Evolutionary conservation across 2,113 vertebrate species (phyloP).

Genomic region (Puntigrus tetrazona): DNA sequence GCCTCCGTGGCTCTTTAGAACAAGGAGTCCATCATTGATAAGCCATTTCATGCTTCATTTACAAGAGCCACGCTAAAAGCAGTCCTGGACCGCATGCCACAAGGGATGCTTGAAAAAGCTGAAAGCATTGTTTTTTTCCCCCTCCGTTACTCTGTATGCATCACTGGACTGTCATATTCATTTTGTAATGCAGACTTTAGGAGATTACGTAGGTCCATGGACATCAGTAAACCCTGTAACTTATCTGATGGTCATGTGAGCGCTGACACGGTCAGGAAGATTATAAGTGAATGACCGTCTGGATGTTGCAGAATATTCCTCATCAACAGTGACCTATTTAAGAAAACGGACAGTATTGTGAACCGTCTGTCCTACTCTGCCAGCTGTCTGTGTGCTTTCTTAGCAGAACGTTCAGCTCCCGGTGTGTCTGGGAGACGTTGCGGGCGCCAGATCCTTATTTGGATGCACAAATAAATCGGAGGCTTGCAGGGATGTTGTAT

Average conservation of each 20-base stretch:
- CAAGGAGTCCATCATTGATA: constrained; percentile 72
- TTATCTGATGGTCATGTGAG: constrained; percentile 23
- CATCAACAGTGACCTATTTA: constrained; percentile 56
- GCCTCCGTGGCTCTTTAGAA: constrained; percentile 66
- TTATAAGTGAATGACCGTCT: constrained; percentile 14
- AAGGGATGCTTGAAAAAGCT: constrained; percentile 4
- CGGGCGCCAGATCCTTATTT: not conserved
- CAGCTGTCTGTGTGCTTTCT: constrained; percentile 32
- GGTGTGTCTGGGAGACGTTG: not conserved
- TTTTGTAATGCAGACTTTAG: constrained; percentile 10
- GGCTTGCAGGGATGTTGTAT: not conserved
- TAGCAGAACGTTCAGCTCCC: constrained; percentile 10
- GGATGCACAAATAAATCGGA: not conserved
- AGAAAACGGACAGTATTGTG: constrained; percentile 20
- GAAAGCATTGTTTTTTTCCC: constrained; percentile 15
- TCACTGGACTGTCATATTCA: constrained; percentile 22
- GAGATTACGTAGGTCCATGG: constrained; percentile 17
- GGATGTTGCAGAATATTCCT: constrained; percentile 31
- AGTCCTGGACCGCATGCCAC: not conserved
- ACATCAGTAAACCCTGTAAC: constrained; percentile 2
- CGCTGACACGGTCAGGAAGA: not conserved
- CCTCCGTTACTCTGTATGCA: constrained; percentile 18
- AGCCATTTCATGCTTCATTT: constrained; percentile 72
- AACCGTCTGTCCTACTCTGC: constrained; percentile 37
- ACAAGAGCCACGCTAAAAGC: constrained; percentile 24